phyloP scores from a whole-genome alignment of 2,113 vertebrate genomes.

The Thomomys bottae region DNA sequence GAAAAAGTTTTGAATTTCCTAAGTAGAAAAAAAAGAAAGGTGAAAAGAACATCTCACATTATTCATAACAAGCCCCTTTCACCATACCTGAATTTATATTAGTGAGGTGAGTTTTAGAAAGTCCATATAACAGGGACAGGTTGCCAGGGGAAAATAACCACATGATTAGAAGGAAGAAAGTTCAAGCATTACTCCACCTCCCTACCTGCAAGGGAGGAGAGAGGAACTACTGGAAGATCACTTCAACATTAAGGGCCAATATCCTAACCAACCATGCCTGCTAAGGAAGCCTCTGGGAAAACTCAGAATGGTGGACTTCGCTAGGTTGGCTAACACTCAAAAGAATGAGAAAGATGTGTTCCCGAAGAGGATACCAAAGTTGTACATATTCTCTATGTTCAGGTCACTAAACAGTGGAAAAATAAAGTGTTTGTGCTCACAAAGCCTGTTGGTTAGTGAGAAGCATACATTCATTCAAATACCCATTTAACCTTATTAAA shows the following conservation, averaged over 20 bases:
- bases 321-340: neutral
- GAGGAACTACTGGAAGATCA: neutral
- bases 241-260: neutral
- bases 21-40: neutral
- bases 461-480: neutral
- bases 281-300: neutral
- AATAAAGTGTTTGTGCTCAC: neutral
- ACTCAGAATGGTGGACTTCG: neutral
- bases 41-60: neutral
- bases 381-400: rapidly evolving
- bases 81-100: neutral
- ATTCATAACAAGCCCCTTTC: neutral
- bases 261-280: too few relatives aligned
- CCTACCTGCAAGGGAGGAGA: neutral
- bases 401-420: neutral
- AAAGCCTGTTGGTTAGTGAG: neutral
- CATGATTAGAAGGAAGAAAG: neutral
- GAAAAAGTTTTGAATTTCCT: neutral
- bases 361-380: too few relatives aligned
- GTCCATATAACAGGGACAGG: neutral
- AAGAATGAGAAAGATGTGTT: neutral
- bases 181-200: neutral
- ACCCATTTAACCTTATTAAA: neutral
- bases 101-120: neutral
- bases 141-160: neutral